Conservation (phyloP, 2,888 invertebrate species). For the Bibio marci region DNA sequence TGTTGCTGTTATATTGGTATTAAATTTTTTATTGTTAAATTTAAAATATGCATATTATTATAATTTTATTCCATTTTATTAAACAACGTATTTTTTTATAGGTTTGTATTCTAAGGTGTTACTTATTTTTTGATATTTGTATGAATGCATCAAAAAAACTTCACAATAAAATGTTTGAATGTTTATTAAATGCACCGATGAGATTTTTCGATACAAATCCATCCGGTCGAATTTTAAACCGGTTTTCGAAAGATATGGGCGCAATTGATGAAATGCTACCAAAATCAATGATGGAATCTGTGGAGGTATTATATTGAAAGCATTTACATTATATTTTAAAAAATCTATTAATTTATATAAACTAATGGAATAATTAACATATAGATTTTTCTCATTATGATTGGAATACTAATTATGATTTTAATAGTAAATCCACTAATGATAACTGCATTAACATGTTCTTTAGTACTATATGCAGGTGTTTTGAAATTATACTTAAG, state of each 20-base stretch:
- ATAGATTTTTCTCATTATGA: conserved; percentile 49
- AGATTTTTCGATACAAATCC: conserved; percentile 77
- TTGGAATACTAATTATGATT: conserved; percentile 59
- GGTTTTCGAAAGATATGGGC: conserved; percentile 61
- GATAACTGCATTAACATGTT: conserved; percentile 44
- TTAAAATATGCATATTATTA: not conserved
- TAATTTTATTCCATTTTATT: conserved; percentile 1
- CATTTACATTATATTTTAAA: too few species aligned
- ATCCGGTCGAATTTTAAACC: conserved; percentile 53
- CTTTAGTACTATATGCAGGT: conserved; percentile 42
- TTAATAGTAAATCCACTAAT: conserved; percentile 51
- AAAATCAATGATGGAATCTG: conserved; percentile 33
- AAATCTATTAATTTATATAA: conserved; percentile 10
- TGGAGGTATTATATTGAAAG: conserved; percentile 25
- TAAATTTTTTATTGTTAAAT: conserved; percentile 3
- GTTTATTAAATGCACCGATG: conserved; percentile 59
- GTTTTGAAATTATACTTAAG: conserved; percentile 50
- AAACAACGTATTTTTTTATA: conserved; percentile 6
- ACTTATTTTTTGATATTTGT: conserved; percentile 57
- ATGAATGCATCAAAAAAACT: conserved; percentile 58
- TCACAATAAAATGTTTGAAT: conserved; percentile 71
- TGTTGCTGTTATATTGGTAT: conserved; percentile 22
- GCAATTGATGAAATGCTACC: conserved; percentile 40
- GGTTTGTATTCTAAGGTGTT: conserved; percentile 39
- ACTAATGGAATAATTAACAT: conserved; percentile 11